phyloP scores from a whole-genome alignment of 1,140 invertebrate genomes.

The Drosophila nigrodunni region DNA sequence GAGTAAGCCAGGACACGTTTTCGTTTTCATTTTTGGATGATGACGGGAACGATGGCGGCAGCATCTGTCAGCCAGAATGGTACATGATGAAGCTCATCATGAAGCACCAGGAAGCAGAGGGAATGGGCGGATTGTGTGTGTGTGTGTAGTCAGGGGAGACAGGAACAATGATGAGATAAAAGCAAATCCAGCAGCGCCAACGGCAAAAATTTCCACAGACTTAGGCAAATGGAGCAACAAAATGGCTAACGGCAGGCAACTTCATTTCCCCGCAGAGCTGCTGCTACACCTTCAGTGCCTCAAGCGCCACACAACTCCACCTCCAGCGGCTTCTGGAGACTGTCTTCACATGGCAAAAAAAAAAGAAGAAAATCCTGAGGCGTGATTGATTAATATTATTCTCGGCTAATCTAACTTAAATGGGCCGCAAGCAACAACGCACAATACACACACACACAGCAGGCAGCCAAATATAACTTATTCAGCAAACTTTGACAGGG shows the following conservation, averaged over 20 bases:
- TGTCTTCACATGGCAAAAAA: slow-evolving; percentile 29
- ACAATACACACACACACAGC: slow-evolving; percentile 16
- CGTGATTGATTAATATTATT: slow-evolving; percentile 84
- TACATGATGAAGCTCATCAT: slow-evolving; percentile 79
- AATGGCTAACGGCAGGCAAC: slow-evolving; percentile 54
- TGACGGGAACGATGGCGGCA: slow-evolving; percentile 35
- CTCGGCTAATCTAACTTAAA: slow-evolving; percentile 83
- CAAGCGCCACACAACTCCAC: not conserved
- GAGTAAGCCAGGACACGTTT: slow-evolving; percentile 80
- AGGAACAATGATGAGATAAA: slow-evolving; percentile 49
- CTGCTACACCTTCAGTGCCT: not conserved
- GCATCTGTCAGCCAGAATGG: slow-evolving; percentile 64
- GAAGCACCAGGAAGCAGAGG: slow-evolving; percentile 28
- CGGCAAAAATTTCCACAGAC: slow-evolving; percentile 50
- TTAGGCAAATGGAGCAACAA: slow-evolving; percentile 79
- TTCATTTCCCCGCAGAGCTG: not conserved
- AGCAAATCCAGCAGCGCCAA: slow-evolving; percentile 38
- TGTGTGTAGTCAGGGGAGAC: not conserved
- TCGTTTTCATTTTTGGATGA: not conserved
- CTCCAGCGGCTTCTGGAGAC: no score
- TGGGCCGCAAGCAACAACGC: slow-evolving; percentile 62
- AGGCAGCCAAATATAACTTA: slow-evolving; percentile 65
- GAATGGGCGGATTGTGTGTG: not conserved
- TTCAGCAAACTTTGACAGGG: slow-evolving; percentile 71
- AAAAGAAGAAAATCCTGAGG: slow-evolving; percentile 61